Evolutionary conservation across 2,888 invertebrate species (phyloP).

Genomic region (Stenodera caucasica): DNA sequence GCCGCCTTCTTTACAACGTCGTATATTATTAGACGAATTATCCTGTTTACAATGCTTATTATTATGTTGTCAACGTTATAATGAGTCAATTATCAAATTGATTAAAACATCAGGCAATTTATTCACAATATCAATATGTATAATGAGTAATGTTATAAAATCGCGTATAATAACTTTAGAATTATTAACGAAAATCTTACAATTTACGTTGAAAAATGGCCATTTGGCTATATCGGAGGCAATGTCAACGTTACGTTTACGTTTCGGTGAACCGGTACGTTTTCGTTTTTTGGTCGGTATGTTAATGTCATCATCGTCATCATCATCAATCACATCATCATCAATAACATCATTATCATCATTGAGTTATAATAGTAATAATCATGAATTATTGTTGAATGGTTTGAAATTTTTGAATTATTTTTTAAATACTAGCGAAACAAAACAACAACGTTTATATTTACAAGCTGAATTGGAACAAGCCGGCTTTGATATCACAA

Average conservation of each 20-base stretch:
- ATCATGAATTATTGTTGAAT: constrained; percentile 72
- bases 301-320: constrained; percentile 69
- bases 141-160: constrained; percentile 85
- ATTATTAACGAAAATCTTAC: constrained; percentile 83
- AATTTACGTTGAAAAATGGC: constrained; percentile 70
- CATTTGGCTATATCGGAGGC: constrained; percentile 89
- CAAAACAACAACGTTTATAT: constrained; percentile 76
- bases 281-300: constrained; percentile 90
- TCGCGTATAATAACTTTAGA: constrained; percentile 83
- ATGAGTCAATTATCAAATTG: constrained; percentile 76
- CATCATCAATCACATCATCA: too few relatives aligned
- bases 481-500: constrained; percentile 72
- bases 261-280: constrained; percentile 90
- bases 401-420: constrained; percentile 85
- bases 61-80: constrained; percentile 75
- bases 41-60: constrained; percentile 88
- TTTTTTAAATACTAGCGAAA: constrained; percentile 74
- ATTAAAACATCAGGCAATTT: constrained; percentile 79
- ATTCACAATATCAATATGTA: constrained; percentile 82
- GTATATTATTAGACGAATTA: constrained; percentile 82
- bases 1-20: constrained; percentile 69
- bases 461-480: constrained; percentile 84
- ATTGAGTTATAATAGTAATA: too few relatives aligned
- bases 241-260: constrained; percentile 80
- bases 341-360: too few relatives aligned